These are phyloP conservation scores for Chymomyza costata DNA, from an alignment of 1,140 invertebrate genomes.

Conservation along the genomic window DNA sequence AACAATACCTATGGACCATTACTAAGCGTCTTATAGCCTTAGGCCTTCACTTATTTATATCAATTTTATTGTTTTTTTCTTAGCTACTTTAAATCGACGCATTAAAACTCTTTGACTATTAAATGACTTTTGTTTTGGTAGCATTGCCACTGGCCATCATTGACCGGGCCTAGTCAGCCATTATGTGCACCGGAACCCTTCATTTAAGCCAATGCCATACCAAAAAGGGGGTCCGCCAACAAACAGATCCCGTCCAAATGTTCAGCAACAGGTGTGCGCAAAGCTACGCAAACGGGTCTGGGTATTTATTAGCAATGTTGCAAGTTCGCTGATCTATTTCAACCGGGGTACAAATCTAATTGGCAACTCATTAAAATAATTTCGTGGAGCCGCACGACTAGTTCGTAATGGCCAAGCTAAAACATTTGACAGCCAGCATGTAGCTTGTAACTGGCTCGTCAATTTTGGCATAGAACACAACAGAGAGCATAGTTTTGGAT, in stretches of 20 bases:
- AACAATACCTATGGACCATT: too few relatives aligned
- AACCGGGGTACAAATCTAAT: constrained; percentile 32
- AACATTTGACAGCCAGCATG: constrained; percentile 39
- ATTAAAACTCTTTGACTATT: too few relatives aligned
- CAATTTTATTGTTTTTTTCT: too few relatives aligned
- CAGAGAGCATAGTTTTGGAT: constrained; percentile 41
- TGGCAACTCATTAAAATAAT: constrained; percentile 69
- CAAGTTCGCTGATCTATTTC: constrained; percentile 49
- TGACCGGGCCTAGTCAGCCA: too few relatives aligned
- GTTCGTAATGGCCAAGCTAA: constrained; percentile 19
- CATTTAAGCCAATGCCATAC: constrained; percentile 50
- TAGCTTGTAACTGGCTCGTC: constrained; percentile 16
- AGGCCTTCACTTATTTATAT: too few relatives aligned
- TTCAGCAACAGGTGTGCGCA: constrained; percentile 56
- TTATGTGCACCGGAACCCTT: too few relatives aligned
- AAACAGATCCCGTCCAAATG: too few relatives aligned
- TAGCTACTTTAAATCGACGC: too few relatives aligned
- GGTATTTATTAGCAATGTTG: constrained; percentile 55
- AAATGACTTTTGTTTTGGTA: too few relatives aligned
- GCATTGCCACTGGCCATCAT: too few relatives aligned
- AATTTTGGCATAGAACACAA: constrained; percentile 51
- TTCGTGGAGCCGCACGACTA: constrained; percentile 47
- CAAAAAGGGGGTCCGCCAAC: constrained; percentile 7
- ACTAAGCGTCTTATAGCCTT: too few relatives aligned
- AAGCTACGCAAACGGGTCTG: constrained; percentile 9